Evolutionary conservation across 2,113 vertebrate species (phyloP), one percentile per base, ranked within the genome.

Genomic region (Shinisaurus crocodilurus): DNA sequence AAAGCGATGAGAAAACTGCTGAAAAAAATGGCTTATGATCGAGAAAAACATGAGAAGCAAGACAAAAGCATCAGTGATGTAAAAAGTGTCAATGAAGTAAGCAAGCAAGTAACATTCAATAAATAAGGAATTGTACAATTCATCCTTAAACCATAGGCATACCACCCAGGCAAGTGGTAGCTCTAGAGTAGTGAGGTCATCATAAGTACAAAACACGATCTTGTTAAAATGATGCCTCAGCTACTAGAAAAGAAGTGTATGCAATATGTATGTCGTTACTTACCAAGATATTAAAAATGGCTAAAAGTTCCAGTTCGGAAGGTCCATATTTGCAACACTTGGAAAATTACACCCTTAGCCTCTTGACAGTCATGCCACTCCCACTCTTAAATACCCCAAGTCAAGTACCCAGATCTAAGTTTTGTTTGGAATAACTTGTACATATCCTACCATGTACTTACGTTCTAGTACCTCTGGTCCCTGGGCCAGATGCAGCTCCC

Each of bases 11-110:
- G 98, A 93, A 99, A 99, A 89, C 96, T 99, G 74, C 97, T 99
- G 92, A 99, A 99, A 97, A 99, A 98, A 97, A 99, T 99, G 95
- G 97, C 99, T 86, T 98, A 98, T 72, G 99, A 98, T 94, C 96
- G 97, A 0, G 97, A 98, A 95, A 98, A 97, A 92, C 94, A 97
- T 15, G 98, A 98, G 43, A 98, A 97, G 88, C 97, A 97, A 67
- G 98, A 98, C 27, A 98, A 95, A 91, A 96, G 37, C 20, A 3
- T 92, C 54, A 96, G 94, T 27, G 98, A 98, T 92, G 98, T 98
- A 40, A 90, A 90, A 79, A 80, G 8, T 43, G 43, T 92, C 63
- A 97, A 95, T 34, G 98, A 98, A 89, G 98, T 98, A 97, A 98
- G 98, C 82, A 90, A 92, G 88, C 16, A 7, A 65, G 2, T 0